Evolutionary conservation across 1,140 invertebrate species (phyloP).

Genomic region (Pseudomyrmex flavicornis): DNA sequence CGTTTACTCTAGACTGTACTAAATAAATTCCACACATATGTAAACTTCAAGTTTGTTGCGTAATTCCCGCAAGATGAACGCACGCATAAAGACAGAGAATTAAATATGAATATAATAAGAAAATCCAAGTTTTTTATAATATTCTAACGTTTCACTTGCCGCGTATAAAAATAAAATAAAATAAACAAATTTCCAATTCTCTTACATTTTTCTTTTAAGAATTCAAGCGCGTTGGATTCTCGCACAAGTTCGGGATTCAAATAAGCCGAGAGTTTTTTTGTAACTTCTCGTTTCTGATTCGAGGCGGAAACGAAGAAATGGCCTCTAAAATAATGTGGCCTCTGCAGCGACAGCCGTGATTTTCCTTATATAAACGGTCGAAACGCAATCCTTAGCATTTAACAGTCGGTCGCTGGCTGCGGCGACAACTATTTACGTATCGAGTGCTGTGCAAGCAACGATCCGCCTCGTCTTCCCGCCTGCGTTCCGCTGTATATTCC

Average conservation of each 20-base stretch:
- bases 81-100: background rate
- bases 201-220: background rate
- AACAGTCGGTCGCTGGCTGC: background rate
- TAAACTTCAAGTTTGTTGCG: slow-evolving; percentile 1
- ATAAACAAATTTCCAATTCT: background rate
- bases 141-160: background rate
- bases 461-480: slow-evolving; percentile 3
- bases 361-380: background rate
- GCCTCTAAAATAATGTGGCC: slow-evolving; percentile 26
- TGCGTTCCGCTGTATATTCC: slow-evolving; percentile 11
- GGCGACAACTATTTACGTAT: slow-evolving; percentile 50
- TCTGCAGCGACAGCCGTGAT: slow-evolving; percentile 14
- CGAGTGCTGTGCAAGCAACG: slow-evolving; percentile 45
- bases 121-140: background rate
- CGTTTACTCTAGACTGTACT: background rate
- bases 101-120: background rate
- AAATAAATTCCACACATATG: background rate
- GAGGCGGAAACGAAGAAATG: background rate
- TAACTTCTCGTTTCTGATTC: background rate
- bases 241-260: background rate
- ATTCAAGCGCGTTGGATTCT: background rate
- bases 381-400: background rate
- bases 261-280: slow-evolving; percentile 1
- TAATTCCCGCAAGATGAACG: background rate
- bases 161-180: slow-evolving; percentile 3